Base-by-base conservation (phyloP, 2,113 vertebrate genomes). In the Equus przewalskii region DNA sequence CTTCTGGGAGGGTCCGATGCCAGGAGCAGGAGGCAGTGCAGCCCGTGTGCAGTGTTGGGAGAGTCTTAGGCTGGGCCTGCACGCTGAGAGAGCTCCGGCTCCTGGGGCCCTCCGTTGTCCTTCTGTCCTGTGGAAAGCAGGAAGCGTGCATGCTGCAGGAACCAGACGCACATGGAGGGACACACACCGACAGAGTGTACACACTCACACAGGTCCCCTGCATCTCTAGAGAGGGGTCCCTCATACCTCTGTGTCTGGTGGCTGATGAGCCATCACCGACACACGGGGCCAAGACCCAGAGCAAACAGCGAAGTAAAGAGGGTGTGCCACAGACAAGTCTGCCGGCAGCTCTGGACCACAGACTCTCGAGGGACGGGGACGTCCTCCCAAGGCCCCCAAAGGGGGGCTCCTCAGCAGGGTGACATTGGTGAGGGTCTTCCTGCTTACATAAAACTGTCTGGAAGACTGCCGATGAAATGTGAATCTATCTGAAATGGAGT, bases 401-500 rank as follows among this genome's bases (percentile, higher is more conserved):
- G n/a, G 28, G 76, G 0, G 8, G 24, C 36, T 83, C 65, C 46
- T 91, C 16, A 30, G 41, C 3, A 26, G 28, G 49, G 16, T 58
- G 64, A 22, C 36, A 56, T 22, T 49, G 15, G 16, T 4, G 62
- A 87, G 36, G 33, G 62, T 73, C 80, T 87, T 58, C 49, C 44
- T 76, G 86, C 24, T 93, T 80, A 69, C 36, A 58, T 9, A 60
- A n/a, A 67, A 58, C 83, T 33, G 18, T 82, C 65, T 26, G 44
- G 73, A 76, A 36, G 79, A 21, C 11, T 36, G 65, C 12, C 26
- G 5, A 11, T 13, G 14, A 64, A 60, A 67, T 18, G 0, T 9
- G 76, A 64, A 26, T n/a, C 84, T 44, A 12, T 73, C 54, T 54
- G 65, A 94, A 80, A 85, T 9, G 24, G 44, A 76, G 54, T 89